A percentile compares a stretch with the other conserved stretches of the same genome.
Conservation (phyloP, 1,140 invertebrate genomes). For the Campodea augens region DNA sequence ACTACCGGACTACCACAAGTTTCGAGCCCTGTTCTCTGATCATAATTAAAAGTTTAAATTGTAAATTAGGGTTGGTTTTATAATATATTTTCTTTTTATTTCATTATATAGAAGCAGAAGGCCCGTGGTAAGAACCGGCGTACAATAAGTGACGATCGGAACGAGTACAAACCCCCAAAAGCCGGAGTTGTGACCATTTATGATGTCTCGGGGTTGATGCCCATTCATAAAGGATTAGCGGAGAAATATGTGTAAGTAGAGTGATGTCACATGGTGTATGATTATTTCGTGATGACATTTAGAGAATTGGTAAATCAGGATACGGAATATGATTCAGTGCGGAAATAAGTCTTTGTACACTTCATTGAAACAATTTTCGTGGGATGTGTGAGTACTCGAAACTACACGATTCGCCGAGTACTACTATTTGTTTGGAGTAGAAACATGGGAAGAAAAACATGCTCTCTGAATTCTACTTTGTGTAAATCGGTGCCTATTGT, state of each 20-base stretch:
- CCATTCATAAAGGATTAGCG: slow-evolving; percentile 55
- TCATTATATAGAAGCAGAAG: slow-evolving; percentile 1
- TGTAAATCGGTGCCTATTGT: too few relatives aligned
- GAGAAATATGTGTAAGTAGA: slow-evolving; percentile 56
- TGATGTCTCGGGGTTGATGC: slow-evolving; percentile 52
- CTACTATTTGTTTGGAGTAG: too few relatives aligned
- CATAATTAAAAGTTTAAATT: slow-evolving; percentile 20
- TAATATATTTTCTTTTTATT: not conserved
- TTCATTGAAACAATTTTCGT: too few relatives aligned
- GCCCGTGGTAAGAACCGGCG: not conserved
- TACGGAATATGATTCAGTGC: slow-evolving; percentile 20
- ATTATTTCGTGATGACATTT: not conserved
- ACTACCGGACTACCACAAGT: too few relatives aligned
- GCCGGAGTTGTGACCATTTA: slow-evolving; percentile 53
- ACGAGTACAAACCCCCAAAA: slow-evolving; percentile 2
- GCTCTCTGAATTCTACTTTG: too few relatives aligned
- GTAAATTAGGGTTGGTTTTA: not conserved
- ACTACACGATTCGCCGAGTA: too few relatives aligned
- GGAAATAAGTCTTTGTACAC: slow-evolving; percentile 5
- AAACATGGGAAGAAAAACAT: too few relatives aligned
- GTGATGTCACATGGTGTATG: not conserved
- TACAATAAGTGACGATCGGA: not conserved
- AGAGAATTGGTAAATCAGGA: not conserved
- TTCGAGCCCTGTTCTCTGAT: too few relatives aligned
- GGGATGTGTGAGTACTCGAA: too few relatives aligned